Percentiles rank a stretch among this genome's conserved stretches.
Evolutionary conservation across 1,140 invertebrate species (phyloP).

Genomic region (Lepidurus couesii): DNA sequence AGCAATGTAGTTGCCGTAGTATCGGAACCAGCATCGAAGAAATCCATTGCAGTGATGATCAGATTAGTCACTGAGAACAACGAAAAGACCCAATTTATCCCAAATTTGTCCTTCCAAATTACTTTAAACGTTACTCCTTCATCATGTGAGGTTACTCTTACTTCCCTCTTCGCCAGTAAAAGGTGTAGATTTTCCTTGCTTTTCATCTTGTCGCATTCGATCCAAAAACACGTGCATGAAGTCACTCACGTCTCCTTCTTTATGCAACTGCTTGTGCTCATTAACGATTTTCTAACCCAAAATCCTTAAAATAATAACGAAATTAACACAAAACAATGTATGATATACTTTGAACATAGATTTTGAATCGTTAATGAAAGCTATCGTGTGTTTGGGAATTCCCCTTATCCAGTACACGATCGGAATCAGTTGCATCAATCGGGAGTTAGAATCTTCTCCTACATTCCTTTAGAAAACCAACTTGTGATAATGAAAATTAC

Average conservation of each 20-base stretch:
- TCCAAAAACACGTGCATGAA: not conserved
- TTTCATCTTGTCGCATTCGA: not conserved
- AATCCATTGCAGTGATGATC: not conserved
- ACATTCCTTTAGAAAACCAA: not conserved
- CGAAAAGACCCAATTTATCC: no score
- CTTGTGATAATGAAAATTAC: not conserved
- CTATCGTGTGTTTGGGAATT: conserved; percentile 18
- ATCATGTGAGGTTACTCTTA: not conserved
- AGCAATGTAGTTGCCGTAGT: not conserved
- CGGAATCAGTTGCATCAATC: conserved; percentile 18
- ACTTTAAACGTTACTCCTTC: no score
- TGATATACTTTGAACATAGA: no score
- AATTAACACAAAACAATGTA: not conserved
- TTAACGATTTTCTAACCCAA: not conserved
- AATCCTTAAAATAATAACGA: not conserved
- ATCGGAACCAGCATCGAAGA: not conserved
- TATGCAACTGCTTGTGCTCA: not conserved
- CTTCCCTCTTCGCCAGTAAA: conserved; percentile 4
- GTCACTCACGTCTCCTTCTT: not conserved
- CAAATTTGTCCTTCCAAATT: no score
- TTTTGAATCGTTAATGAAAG: not conserved
- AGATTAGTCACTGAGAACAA: not conserved
- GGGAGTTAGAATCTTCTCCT: not conserved
- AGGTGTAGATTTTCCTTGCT: not conserved
- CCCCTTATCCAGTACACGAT: conserved; percentile 31